Percentiles rank a stretch among this genome's conserved stretches.
Evolutionary conservation across 2,888 invertebrate species (phyloP).

Genomic region (Hyppa rectilinea): DNA sequence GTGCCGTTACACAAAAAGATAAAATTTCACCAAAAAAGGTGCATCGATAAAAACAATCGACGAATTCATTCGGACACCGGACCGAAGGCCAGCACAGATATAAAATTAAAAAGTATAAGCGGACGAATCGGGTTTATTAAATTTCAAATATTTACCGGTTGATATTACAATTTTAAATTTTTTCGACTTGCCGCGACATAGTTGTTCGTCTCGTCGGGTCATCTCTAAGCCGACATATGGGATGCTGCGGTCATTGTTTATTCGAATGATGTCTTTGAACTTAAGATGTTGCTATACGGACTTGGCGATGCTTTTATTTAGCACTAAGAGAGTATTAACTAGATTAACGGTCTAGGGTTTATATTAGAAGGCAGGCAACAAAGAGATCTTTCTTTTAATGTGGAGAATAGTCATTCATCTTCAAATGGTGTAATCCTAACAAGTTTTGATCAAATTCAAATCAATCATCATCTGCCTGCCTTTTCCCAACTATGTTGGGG

Average conservation of each 20-base stretch:
- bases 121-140: conserved; percentile 85
- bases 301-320: conserved; percentile 22
- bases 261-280: conserved; percentile 51
- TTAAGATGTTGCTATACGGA: conserved; percentile 7
- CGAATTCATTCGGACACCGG: conserved; percentile 85
- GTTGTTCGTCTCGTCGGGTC: conserved; percentile 53
- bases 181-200: conserved; percentile 57
- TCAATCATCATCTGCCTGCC: too few relatives aligned
- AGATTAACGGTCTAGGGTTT: conserved; percentile 1
- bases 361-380: not conserved
- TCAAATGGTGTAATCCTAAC: not conserved
- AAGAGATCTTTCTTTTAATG: not conserved
- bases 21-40: conserved; percentile 76
- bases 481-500: too few relatives aligned
- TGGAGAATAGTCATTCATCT: not conserved
- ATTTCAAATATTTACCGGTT: conserved; percentile 88
- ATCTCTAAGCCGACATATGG: conserved; percentile 47
- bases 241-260: conserved; percentile 42
- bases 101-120: conserved; percentile 90
- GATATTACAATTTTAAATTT: conserved; percentile 89
- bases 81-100: conserved; percentile 88
- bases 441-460: not conserved
- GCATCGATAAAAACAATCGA: conserved; percentile 80
- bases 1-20: conserved; percentile 69
- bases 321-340: not conserved